Percentiles rank a stretch among this genome's conserved stretches.
These are phyloP conservation scores for Anodontia alba DNA, from an alignment of 2,888 invertebrate species.

Conservation along the genomic window DNA sequence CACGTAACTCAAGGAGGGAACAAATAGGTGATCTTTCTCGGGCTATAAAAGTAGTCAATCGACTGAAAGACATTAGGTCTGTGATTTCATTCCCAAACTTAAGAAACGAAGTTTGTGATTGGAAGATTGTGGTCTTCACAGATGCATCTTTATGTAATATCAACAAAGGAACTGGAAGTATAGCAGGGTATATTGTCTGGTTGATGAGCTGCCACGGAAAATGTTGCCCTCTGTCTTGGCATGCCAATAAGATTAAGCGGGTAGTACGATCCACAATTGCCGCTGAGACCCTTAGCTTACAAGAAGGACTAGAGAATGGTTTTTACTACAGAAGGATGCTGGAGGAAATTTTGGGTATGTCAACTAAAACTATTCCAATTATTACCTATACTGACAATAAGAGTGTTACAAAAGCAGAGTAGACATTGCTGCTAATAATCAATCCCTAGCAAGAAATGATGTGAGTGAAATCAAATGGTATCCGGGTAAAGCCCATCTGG, in stretches of 20 bases:
- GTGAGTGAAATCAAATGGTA: conserved; percentile 33
- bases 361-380: conserved; percentile 26
- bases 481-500: too few relatives aligned
- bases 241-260: conserved; percentile 53
- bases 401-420: conserved; percentile 43
- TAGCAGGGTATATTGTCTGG: too few relatives aligned
- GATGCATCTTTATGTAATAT: too few relatives aligned
- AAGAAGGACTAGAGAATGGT: conserved; percentile 33
- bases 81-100: conserved; percentile 37
- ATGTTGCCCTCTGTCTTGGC: conserved; percentile 50
- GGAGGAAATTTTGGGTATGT: too few relatives aligned
- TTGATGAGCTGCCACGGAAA: conserved; percentile 41
- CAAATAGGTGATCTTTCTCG: conserved; percentile 21
- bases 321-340: too few relatives aligned
- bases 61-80: too few relatives aligned
- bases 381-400: too few relatives aligned
- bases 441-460: conserved; percentile 15
- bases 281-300: conserved; percentile 52
- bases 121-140: too few relatives aligned
- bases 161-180: too few relatives aligned
- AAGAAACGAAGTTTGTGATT: conserved; percentile 21
- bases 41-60: conserved; percentile 29
- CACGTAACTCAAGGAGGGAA: conserved; percentile 38
- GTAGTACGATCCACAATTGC: conserved; percentile 54
- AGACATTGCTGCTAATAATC: conserved; percentile 40